Percentiles rank a stretch among this genome's conserved stretches.
phyloP scores from a whole-genome alignment of 2,888 invertebrate genomes.

The Aphodius granarius region DNA sequence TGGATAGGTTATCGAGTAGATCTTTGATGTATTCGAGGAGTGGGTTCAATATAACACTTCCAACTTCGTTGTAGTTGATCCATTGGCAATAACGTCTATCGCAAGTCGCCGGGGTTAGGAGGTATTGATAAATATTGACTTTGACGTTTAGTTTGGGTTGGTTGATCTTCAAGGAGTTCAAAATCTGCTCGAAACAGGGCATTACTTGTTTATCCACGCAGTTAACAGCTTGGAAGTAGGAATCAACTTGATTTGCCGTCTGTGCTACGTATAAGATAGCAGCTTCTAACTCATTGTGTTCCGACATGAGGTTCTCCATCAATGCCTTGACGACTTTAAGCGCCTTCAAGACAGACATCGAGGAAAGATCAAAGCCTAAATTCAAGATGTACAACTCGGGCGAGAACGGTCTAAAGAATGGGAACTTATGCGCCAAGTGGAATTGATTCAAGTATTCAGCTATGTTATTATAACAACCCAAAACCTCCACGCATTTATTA shows the following conservation, averaged over 20 bases:
- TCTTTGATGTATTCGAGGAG: not conserved
- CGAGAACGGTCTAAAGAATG: not conserved
- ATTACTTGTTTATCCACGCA: not conserved
- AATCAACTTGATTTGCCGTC: not conserved
- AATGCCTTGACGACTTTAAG: not conserved
- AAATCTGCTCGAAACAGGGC: conserved; percentile 2
- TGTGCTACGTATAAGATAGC: conserved; percentile 4
- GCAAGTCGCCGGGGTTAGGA: conserved; percentile 10
- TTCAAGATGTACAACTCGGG: conserved; percentile 12
- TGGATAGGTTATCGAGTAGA: not conserved
- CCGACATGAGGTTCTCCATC: conserved; percentile 1
- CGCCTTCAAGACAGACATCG: not conserved
- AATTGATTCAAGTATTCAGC: not conserved
- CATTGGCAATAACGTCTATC: conserved; percentile 9
- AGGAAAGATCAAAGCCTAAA: not conserved
- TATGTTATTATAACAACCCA: not conserved
- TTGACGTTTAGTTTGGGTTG: not conserved
- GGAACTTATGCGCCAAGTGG: not conserved
- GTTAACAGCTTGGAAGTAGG: not conserved
- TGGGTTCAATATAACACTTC: conserved; percentile 9
- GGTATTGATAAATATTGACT: not conserved
- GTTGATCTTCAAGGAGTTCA: conserved; percentile 2
- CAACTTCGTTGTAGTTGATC: conserved; percentile 9
- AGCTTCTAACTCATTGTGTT: conserved; percentile 14
- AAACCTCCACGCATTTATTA: not conserved